Evolutionary conservation across 2,113 vertebrate genomes (phyloP).

Genomic region (Pteropus alecto): DNA sequence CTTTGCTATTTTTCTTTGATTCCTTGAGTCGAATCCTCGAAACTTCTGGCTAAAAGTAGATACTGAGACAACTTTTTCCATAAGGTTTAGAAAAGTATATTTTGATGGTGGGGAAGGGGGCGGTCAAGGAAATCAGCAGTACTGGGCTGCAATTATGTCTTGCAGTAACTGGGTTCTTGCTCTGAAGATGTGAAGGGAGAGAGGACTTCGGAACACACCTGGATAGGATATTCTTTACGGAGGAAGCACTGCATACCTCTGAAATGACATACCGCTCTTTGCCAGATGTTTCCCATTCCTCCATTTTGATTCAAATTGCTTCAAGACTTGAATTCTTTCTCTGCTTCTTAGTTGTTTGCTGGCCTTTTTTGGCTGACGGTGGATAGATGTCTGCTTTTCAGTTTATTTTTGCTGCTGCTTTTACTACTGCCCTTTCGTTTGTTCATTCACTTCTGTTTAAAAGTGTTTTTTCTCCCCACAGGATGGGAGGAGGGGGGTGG

Average conservation of each 20-base stretch:
- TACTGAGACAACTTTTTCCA: not conserved
- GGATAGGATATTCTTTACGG: not conserved
- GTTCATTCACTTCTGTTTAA: not conserved
- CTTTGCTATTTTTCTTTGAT: not conserved
- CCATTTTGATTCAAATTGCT: not conserved
- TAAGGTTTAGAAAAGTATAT: slow-evolving; percentile 43
- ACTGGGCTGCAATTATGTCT: accelerated
- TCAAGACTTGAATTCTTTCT: not conserved
- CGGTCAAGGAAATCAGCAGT: accelerated
- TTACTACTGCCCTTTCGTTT: not conserved
- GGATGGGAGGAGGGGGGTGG: not conserved
- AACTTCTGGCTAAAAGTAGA: not conserved
- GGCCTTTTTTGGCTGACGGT: not conserved
- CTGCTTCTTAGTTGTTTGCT: not conserved
- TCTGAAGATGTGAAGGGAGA: not conserved
- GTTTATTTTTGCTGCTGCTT: not conserved
- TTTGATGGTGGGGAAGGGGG: accelerated
- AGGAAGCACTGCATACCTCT: not conserved
- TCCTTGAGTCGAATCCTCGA: not conserved
- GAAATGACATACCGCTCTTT: not conserved
- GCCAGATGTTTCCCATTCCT: not conserved
- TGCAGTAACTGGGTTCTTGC: not conserved
- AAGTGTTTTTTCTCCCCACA: not conserved
- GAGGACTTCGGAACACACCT: slow-evolving; percentile 39
- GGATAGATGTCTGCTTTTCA: not conserved